A percentile compares a stretch with the other conserved stretches of the same genome.
Conservation (phyloP, 2,797 vertebrate species). For the Cercopithecus petaurista region DNA sequence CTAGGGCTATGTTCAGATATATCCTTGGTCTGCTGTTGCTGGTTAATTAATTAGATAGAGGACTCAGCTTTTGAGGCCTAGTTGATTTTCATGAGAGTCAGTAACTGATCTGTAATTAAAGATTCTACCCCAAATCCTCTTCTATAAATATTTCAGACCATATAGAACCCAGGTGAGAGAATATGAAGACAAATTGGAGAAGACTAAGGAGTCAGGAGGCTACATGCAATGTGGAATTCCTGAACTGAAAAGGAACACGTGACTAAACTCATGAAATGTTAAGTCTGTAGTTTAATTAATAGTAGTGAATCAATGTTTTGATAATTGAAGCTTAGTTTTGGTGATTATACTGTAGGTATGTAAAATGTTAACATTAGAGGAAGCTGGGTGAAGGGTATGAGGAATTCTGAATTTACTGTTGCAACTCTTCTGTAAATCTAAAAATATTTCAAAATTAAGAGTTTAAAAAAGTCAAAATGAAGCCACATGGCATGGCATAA, state of each 20-base stretch:
- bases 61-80: not conserved
- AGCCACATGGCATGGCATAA: not conserved
- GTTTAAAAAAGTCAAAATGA: conserved; percentile 19
- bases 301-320: not conserved
- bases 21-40: not conserved
- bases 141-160: not conserved
- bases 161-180: not conserved
- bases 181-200: not conserved
- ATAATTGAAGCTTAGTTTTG: not conserved
- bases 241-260: not conserved
- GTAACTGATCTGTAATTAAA: conserved; percentile 19
- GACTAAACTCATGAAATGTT: not conserved
- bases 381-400: not conserved
- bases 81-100: conserved; percentile 1
- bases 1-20: conserved; percentile 4
- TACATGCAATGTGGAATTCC: not conserved
- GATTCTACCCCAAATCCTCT: not conserved
- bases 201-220: not conserved
- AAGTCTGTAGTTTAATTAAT: not conserved
- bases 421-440: not conserved
- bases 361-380: not conserved
- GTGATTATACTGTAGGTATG: not conserved
- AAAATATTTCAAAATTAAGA: conserved; percentile 17
- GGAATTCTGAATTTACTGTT: not conserved
- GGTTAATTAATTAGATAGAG: not conserved